Evolutionary conservation across 2,888 invertebrate genomes (phyloP).

Genomic region (Lacanobia wlatinum): DNA sequence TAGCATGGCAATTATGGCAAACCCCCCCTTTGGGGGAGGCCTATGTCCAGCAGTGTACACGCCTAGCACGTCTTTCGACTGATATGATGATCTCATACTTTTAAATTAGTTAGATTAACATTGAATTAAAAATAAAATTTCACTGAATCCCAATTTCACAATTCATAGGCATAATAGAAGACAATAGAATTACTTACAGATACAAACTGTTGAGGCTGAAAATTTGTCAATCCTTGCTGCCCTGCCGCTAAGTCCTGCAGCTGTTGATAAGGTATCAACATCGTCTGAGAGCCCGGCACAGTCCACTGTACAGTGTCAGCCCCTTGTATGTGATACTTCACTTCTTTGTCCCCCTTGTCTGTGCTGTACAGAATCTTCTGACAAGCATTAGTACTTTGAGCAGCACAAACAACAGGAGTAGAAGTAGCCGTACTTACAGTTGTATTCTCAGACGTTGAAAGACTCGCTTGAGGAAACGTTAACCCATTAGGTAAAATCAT

Average conservation of each 20-base stretch:
- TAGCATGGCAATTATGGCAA: too few species aligned
- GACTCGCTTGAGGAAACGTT: constrained; percentile 84
- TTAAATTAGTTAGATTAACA: too few species aligned
- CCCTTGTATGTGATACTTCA: constrained; percentile 88
- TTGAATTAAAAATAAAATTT: too few species aligned
- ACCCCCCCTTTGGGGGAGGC: too few species aligned
- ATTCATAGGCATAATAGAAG: not conserved
- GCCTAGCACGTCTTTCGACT: too few species aligned
- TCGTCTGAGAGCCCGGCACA: constrained; percentile 87
- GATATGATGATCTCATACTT: too few species aligned
- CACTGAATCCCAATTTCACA: too few species aligned
- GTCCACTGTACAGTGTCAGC: constrained; percentile 87
- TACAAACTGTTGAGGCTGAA: constrained; percentile 87
- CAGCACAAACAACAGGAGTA: constrained; percentile 87
- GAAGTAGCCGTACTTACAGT: constrained; percentile 86
- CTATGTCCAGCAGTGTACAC: too few species aligned
- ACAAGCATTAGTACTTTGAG: constrained; percentile 84
- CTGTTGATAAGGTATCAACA: constrained; percentile 88
- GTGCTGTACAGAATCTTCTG: constrained; percentile 87
- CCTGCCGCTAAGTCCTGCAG: constrained; percentile 83
- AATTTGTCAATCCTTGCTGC: constrained; percentile 81
- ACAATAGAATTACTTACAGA: constrained; percentile 79
- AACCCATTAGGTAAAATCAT: constrained; percentile 87
- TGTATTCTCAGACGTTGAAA: constrained; percentile 83
- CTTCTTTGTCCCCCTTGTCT: constrained; percentile 86